phyloP scores from a whole-genome alignment of 2,797 vertebrate species.

The Crocidura indochinensis region DNA sequence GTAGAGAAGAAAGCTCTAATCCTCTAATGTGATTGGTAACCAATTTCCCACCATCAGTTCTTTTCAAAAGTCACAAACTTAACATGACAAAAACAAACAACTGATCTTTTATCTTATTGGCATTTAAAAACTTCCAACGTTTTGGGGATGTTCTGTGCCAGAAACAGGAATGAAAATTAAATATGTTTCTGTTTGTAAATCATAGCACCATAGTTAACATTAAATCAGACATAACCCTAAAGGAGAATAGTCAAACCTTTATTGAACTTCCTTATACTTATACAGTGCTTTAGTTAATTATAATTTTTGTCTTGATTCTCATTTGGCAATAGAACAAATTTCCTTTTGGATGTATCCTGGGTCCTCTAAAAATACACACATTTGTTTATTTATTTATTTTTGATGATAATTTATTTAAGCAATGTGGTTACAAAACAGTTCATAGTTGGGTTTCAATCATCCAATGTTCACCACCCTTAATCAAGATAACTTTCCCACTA shows the following conservation, averaged over 20 bases:
- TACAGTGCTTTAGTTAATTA: background rate
- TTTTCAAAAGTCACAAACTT: background rate
- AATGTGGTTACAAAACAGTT: too few relatives aligned
- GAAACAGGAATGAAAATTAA: background rate
- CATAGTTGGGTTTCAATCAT: too few relatives aligned
- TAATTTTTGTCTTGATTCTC: constrained; percentile 23
- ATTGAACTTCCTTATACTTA: constrained; percentile 10
- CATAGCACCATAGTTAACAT: background rate
- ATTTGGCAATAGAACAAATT: background rate
- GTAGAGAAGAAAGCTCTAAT: background rate
- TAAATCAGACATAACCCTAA: background rate
- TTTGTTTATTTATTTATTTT: too few relatives aligned
- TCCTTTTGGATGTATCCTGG: constrained; percentile 21
- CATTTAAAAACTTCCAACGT: background rate
- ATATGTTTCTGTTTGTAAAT: background rate
- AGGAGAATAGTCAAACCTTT: constrained; percentile 11
- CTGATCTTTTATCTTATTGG: background rate
- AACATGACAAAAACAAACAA: background rate
- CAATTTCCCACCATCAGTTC: background rate
- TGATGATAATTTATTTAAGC: too few relatives aligned
- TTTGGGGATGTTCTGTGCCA: background rate
- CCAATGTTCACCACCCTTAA: too few relatives aligned
- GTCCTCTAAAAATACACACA: background rate
- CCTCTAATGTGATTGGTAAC: too few relatives aligned
- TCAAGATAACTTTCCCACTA: too few relatives aligned